Conservation (phyloP, 2,797 vertebrate species). For the Micromesistius poutassou region DNA sequence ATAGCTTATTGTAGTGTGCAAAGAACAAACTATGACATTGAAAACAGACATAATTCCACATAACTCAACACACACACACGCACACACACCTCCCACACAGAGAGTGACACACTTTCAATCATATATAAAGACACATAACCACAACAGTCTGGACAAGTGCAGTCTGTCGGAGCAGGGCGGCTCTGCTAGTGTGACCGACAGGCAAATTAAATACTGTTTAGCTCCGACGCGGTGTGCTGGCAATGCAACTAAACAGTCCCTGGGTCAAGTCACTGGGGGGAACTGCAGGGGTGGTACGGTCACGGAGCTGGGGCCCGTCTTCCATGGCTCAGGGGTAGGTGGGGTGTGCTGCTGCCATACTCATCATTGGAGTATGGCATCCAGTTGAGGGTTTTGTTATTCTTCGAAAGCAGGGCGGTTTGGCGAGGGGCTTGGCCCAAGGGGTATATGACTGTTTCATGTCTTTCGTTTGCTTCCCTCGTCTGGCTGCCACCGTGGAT, state of each 20-base stretch:
- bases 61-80: neutral
- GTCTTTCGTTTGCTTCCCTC: constrained; percentile 1
- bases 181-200: constrained; percentile 42
- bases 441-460: neutral
- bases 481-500: neutral
- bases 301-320: neutral
- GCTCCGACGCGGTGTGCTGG: constrained; percentile 62
- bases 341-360: neutral
- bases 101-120: neutral
- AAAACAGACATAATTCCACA: neutral
- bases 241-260: constrained; percentile 67
- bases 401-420: neutral
- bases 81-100: neutral
- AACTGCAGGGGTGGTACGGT: neutral
- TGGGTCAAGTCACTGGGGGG: constrained; percentile 52
- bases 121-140: neutral
- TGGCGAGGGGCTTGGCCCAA: neutral
- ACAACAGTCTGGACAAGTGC: neutral
- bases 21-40: too few species aligned
- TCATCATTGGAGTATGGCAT: neutral
- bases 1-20: too few species aligned
- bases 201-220: constrained; percentile 57
- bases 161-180: constrained; percentile 52
- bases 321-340: neutral
- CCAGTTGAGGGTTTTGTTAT: neutral